Base-by-base conservation (phyloP, 2,888 invertebrate species). In the Acronicta alni region DNA sequence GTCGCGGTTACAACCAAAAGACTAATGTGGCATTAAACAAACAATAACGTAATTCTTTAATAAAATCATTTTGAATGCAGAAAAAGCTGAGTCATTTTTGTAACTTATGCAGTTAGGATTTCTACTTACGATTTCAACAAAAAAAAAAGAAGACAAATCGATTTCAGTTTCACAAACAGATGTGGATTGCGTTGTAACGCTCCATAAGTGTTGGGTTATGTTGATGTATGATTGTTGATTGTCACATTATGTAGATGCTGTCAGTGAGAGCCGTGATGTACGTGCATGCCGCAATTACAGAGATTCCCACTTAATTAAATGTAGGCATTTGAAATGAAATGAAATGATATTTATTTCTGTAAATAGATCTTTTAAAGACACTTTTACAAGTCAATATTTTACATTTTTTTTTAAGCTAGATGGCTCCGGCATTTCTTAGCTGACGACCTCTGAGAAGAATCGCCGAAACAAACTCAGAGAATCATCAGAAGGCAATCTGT, bases 181-280 rank as follows among this genome's bases (percentile, higher is more conserved):
- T 62, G 57, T 39, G 38, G 26, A 55, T 67, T 60, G 57, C 63
- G 42, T 70, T 60, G 75, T 71, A 72, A 76, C 80, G 80, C 67
- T 78, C 74, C 62, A 80, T 75, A 75, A 70, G 68, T 68, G 67
- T 62, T 57, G 62, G 26, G 79, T 67, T 72, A 79, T 79, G 80
- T 67, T 69, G 66, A 68, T 69, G 17, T 67, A 68, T 62, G 68
- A 66, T 45, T 72, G 66, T 58, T 79, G 75, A 82, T 73, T 76
- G 80, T 73, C 71, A 59, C 75, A 68, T 82, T 85, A 85, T 83
- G 82, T 57, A 75, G 68, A 85, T 84, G 48, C 44, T 72, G 57
- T 46, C 64, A 67, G 76, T 72, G 80, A 81, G 79, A 82, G 80
- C 70, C 57, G 64, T 68, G 63, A 66, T 66, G 17, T 66, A 76